These are phyloP conservation scores for Sialis lutaria DNA, from an alignment of 2,888 invertebrate genomes.

Conservation along the genomic window DNA sequence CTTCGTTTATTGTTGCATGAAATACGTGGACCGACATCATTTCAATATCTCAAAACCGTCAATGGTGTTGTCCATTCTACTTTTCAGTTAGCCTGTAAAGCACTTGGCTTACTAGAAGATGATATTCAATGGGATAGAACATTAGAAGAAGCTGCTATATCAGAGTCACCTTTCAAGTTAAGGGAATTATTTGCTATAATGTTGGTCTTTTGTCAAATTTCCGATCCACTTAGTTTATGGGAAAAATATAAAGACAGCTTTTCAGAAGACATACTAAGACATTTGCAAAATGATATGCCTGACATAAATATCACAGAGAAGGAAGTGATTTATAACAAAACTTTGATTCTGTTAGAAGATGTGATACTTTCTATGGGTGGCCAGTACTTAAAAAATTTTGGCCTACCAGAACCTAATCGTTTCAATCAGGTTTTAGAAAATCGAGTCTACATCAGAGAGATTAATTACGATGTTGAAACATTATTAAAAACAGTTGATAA, in stretches of 20 bases:
- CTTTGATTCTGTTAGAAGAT: constrained; percentile 9
- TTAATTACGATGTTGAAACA: constrained; percentile 9
- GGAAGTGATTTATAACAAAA: constrained; percentile 9
- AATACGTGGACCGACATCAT: constrained; percentile 16
- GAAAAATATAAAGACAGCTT: constrained; percentile 12
- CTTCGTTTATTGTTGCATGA: constrained; percentile 13
- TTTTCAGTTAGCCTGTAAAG: constrained; percentile 14
- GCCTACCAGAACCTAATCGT: constrained; percentile 9
- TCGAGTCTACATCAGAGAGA: constrained; percentile 6
- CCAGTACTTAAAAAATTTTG: constrained; percentile 9
- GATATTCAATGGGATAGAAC: constrained; percentile 16
- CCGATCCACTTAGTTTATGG: constrained; percentile 11
- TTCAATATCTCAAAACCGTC: constrained; percentile 16
- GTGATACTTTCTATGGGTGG: constrained; percentile 9
- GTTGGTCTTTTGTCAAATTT: constrained; percentile 9
- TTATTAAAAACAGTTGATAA: constrained; percentile 7
- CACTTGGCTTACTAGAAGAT: constrained; percentile 17
- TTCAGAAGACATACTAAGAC: constrained; percentile 12
- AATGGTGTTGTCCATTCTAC: constrained; percentile 13
- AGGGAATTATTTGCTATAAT: constrained; percentile 12
- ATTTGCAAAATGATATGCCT: not conserved
- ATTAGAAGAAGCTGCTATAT: constrained; percentile 13
- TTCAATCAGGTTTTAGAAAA: too few relatives aligned
- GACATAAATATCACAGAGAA: not conserved
- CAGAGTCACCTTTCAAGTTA: constrained; percentile 9